These are phyloP conservation scores for Phyllopteryx taeniolatus DNA, from an alignment of 2,113 vertebrate species.

Conservation along the genomic window DNA sequence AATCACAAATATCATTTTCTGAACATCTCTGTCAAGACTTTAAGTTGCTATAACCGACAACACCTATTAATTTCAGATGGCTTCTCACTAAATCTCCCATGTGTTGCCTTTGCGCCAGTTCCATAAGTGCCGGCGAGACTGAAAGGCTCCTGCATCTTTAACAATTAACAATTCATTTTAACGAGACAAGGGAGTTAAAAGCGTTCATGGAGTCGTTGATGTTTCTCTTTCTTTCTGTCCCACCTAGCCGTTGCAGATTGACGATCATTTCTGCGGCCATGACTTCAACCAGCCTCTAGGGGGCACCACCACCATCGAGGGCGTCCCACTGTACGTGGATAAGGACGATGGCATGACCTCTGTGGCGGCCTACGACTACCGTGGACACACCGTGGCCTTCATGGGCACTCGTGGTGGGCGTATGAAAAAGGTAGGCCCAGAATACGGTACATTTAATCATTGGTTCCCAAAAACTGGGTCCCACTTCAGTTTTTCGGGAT, in stretches of 20 bases:
- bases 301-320: slow-evolving; percentile 91
- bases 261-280: slow-evolving; percentile 96
- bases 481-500: not conserved
- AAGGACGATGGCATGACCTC: slow-evolving; percentile 97
- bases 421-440: slow-evolving; percentile 87
- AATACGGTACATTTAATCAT: not conserved
- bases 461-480: not conserved
- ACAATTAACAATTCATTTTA: slow-evolving; percentile 48
- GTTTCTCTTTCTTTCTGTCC: not conserved
- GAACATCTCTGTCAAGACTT: not conserved
- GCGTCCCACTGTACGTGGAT: slow-evolving; percentile 88
- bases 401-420: slow-evolving; percentile 84
- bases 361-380: slow-evolving; percentile 91
- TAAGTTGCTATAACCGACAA: slow-evolving; percentile 21
- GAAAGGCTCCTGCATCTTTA: slow-evolving; percentile 43
- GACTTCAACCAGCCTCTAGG: slow-evolving; percentile 98
- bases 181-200: slow-evolving; percentile 37
- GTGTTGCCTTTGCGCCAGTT: slow-evolving; percentile 22
- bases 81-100: slow-evolving; percentile 31
- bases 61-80: slow-evolving; percentile 25
- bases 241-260: slow-evolving; percentile 89
- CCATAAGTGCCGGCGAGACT: slow-evolving; percentile 30
- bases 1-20: not conserved
- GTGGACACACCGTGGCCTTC: slow-evolving; percentile 88
- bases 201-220: slow-evolving; percentile 36